Conservation (phyloP, 2,113 vertebrate species). For the Paramisgurnus dabryanus region DNA sequence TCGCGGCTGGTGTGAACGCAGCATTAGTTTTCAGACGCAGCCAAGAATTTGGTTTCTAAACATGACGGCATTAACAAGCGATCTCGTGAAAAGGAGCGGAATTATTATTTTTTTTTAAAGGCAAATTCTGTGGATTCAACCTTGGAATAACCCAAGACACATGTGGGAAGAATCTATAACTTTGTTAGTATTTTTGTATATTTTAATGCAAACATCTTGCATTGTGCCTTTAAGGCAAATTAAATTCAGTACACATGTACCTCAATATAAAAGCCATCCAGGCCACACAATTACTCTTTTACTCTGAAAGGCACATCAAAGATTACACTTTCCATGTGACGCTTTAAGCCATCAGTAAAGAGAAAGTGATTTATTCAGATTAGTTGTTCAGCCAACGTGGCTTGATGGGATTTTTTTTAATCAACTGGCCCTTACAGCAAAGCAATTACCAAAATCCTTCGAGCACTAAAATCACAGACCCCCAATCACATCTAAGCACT, state of each 20-base stretch:
- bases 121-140: too few species aligned
- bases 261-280: not conserved
- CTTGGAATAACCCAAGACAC: too few species aligned
- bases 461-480: constrained; percentile 26
- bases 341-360: constrained; percentile 51
- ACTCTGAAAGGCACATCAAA: constrained; percentile 13
- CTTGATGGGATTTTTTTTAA: constrained; percentile 45
- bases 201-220: too few species aligned
- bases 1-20: too few species aligned
- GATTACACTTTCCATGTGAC: constrained; percentile 54
- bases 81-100: too few species aligned
- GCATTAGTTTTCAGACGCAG: too few species aligned
- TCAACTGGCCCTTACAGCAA: constrained; percentile 41
- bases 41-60: too few species aligned
- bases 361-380: constrained; percentile 69
- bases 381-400: constrained; percentile 48
- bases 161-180: too few species aligned
- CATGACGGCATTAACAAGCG: too few species aligned
- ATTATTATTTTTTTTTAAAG: too few species aligned
- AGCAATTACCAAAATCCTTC: constrained; percentile 23
- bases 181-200: too few species aligned
- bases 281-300: not conserved
- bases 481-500: constrained; percentile 15
- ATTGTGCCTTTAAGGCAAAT: too few species aligned
- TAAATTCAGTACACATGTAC: not conserved